Base-by-base conservation (phyloP, 2,797 vertebrate genomes). In the Cyprinodon diabolis region DNA sequence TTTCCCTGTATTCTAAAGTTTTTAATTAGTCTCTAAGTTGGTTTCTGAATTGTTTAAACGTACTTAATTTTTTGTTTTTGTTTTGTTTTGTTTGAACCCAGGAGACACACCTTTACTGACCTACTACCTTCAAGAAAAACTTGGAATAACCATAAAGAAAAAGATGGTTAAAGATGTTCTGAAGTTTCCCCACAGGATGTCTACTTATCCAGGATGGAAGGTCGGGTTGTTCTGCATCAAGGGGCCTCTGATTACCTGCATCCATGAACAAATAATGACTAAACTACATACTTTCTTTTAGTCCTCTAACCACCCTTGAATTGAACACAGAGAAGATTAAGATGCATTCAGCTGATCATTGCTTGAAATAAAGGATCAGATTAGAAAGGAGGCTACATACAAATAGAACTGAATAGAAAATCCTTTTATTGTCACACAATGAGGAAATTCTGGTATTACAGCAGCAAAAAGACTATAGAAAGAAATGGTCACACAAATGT, bases 61-160 rank as follows among this genome's bases (percentile, higher is more conserved):
- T 0, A 2, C 3, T 21, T 30, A 30, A 30, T 30, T 30, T 30
- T 30, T 30, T 30, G 25, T 30, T 30, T 3, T 55, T 0, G 4
- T 62, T 19, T 57, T n/a, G n/a, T 4, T 81, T 47, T 68, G 49
- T 80, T 43, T 84, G 65, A 63, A 67, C 71, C 55, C 89, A 97
- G 97, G 95, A 37, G 90, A 95, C 17, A 93, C 85, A 0, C 95
- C 94, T 8, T 81, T 96, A 71, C 90, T 97, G 67, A 95, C 93
- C 23, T 85, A 78, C 74, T 94, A 96, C 84, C 95, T 97, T 72
- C 94, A 96, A 60, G 90, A 96, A 14, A 94, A 87, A 68, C 89
- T 95, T 49, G 96, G 96, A 9, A 94, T 97, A 58, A 92, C 85
- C 35, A 92, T 97, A 75, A 91, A 91, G 74, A 74, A 83, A 30